These are phyloP conservation scores for Phortica okadai DNA, from an alignment of 2,888 invertebrate genomes.

Conservation along the genomic window DNA sequence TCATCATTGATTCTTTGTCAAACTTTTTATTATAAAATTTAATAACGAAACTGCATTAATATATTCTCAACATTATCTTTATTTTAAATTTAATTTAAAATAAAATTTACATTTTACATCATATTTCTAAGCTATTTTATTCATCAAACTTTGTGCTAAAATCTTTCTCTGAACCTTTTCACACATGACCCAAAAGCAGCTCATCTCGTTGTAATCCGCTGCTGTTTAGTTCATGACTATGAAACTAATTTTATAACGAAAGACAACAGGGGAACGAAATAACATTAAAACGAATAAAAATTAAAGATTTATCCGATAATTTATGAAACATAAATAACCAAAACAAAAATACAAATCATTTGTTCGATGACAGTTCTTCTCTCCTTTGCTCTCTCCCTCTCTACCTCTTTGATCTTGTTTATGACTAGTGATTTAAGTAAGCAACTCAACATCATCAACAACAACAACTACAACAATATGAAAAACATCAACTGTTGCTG, in stretches of 20 bases:
- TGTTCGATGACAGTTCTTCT: constrained; percentile 73
- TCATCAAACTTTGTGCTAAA: no score
- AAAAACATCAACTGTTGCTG: constrained; percentile 58
- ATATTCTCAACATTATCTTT: no score
- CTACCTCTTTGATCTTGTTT: constrained; percentile 10
- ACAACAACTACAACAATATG: constrained; percentile 35
- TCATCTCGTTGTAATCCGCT: constrained; percentile 26
- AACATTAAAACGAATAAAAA: background rate
- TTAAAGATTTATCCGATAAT: constrained; percentile 71
- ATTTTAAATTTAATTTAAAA: no score
- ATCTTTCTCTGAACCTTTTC: no score
- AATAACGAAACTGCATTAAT: no score
- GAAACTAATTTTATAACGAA: constrained; percentile 44
- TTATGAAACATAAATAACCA: constrained; percentile 75
- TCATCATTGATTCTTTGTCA: no score
- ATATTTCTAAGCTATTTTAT: no score
- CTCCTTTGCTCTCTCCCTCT: constrained; percentile 43
- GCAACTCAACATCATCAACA: constrained; percentile 10
- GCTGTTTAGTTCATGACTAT: background rate
- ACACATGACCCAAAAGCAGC: no score
- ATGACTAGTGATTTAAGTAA: constrained; percentile 16
- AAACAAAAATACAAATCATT: constrained; percentile 75
- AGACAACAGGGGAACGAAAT: background rate
- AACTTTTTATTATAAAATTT: no score
- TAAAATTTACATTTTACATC: no score